Evolutionary conservation across 2,113 vertebrate species (phyloP), one percentile per base, ranked within the genome.

Genomic region (Macheiramphus alcinus): DNA sequence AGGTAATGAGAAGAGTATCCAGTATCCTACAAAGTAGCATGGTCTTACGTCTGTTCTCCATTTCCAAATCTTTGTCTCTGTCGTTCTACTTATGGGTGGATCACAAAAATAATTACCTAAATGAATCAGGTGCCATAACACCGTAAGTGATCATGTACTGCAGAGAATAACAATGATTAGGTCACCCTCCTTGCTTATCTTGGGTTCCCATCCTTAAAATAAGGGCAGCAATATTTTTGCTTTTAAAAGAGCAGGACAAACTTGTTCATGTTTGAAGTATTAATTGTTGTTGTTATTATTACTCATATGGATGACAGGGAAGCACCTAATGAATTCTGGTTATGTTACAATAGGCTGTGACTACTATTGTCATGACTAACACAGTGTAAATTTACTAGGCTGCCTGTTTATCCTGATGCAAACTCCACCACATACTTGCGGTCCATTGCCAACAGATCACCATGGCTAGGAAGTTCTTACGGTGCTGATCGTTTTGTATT

Each of bases 41-140:
- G 7, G 47, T 55, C 62, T 91, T 85, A 71, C 0, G 0, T 79
- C 73, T 95, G 26, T 76, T 93, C 40, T 56, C 45, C 20, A 23
- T 96, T 96, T 96, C 90, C 87, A 97, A 73, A 93, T 76, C 71
- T 80, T 93, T 66, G 43, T 65, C 38, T 66, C 83, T 94, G 90
- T 94, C 94, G 56, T 86, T 93, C 81, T 92, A 5, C 90, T 70
- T 88, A 85, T 73, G 96, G 96, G 96, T 76, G 96, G 93, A 80
- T 95, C 85, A n/a, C 81, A 90, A 80, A 96, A 96, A 61, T 82
- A 96, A 97, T 97, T 97, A 94, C 85, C 90, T 76, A 80, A 90
- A 73, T 73, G 81, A 95, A 42, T 27, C 71, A 86, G 92, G 92
- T 1, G 2, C 87, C 94, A n/a, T 75, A 96, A 92, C 78, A 90